phyloP scores from a whole-genome alignment of 2,113 vertebrate species.

The Gymnorhina tibicen region DNA sequence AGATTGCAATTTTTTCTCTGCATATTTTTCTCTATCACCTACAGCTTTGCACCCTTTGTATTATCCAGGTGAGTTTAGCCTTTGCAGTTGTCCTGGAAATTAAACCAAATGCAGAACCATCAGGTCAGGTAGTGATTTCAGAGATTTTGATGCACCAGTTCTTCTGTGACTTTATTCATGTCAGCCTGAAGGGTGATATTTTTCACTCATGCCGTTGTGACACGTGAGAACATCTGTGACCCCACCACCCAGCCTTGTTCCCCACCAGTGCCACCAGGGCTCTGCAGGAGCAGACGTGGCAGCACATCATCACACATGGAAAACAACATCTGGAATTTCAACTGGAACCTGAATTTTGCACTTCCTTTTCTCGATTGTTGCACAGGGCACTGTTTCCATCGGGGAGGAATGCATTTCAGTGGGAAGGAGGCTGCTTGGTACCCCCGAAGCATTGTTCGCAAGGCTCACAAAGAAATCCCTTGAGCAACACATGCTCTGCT shows the following conservation, averaged over 20 bases:
- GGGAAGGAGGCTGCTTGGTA: neutral
- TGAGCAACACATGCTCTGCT: neutral
- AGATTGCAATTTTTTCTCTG: neutral
- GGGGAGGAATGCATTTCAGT: neutral
- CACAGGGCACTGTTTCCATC: neutral
- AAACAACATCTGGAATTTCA: slow-evolving; percentile 34
- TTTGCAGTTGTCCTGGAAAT: neutral
- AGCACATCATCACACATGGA: neutral
- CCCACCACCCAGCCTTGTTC: neutral
- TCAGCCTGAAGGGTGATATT: neutral
- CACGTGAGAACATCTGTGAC: slow-evolving; percentile 2
- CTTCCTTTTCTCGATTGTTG: slow-evolving; percentile 29
- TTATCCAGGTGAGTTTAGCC: neutral
- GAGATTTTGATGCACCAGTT: neutral
- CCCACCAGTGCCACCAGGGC: neutral
- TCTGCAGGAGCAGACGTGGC: neutral
- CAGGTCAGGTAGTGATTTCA: neutral
- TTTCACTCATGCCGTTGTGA: neutral
- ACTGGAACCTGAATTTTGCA: neutral
- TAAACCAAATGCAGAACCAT: neutral
- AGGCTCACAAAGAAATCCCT: neutral
- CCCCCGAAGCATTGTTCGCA: neutral
- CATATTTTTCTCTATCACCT: neutral
- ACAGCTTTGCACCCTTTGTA: neutral
- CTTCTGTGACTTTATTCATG: neutral